Evolutionary conservation across 2,797 vertebrate genomes (phyloP).

Genomic region (Helostoma temminkii): DNA sequence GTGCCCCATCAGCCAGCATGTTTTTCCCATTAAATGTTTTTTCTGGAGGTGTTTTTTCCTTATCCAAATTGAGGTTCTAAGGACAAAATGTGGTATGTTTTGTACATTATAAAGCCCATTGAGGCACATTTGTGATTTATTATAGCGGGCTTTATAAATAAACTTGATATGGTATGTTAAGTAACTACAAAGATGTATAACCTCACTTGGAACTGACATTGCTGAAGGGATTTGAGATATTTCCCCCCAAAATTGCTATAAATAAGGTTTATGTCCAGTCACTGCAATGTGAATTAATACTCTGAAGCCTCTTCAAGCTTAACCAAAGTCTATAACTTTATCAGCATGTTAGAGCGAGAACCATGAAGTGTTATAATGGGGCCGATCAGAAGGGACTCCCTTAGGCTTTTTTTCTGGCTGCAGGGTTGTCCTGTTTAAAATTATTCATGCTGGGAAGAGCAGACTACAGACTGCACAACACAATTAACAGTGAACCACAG

Average conservation of each 20-base stretch:
- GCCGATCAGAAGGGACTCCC: conserved; percentile 34
- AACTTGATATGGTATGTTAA: not conserved
- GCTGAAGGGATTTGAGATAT: conserved; percentile 58
- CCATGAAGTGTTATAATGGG: conserved; percentile 40
- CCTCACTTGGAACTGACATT: conserved; percentile 26
- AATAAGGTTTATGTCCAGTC: conserved; percentile 58
- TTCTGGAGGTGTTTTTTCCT: not conserved
- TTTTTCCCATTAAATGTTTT: not conserved
- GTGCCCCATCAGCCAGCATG: conserved; percentile 18
- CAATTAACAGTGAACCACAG: not conserved
- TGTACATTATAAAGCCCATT: not conserved
- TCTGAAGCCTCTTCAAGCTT: conserved; percentile 50
- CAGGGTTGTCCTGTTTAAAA: conserved; percentile 35
- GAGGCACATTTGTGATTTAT: not conserved
- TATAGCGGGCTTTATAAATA: no score
- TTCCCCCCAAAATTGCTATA: conserved; percentile 43
- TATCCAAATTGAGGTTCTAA: not conserved
- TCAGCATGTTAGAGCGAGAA: conserved; percentile 53
- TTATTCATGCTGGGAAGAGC: conserved; percentile 7
- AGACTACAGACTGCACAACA: not conserved
- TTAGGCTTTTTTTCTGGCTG: conserved; percentile 20
- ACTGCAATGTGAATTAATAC: conserved; percentile 50
- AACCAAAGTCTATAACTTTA: conserved; percentile 51
- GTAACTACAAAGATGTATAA: conserved; percentile 19
- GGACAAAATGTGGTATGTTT: not conserved